Evolutionary conservation across 30 jellyfish, hydroid and myxozoan genomes (phyloP), one percentile per base, ranked within the genome.

Genomic region (Aurelia coerulea): DNA sequence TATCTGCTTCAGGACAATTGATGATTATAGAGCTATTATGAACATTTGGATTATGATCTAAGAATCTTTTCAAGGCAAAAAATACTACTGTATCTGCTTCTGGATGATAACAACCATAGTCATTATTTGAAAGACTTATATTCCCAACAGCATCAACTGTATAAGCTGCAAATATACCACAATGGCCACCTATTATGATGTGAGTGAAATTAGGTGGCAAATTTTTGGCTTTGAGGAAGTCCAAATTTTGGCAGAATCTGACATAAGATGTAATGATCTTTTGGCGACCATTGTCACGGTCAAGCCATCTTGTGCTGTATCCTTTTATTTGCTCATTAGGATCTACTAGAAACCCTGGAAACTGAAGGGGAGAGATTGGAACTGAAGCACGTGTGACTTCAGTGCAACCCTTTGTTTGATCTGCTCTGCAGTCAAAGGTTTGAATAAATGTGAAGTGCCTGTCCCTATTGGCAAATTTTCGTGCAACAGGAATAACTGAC

Each of bases 371-470:
- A 46, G 86, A 75, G 17, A 31, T 53, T 9, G 86, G 86, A 32
- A 75, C 76, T 51, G 86, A 51, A 9, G 86, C 86, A 9, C 86
- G n/a, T 19, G 86, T 75, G n/a, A 34, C 86, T 37, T 75, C 56
- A 15, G 86, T 58, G 53, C 86, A 75, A 14, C 86, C 76, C 49
- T 75, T 75, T 46, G 86, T 75, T 32, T 42, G 76, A 11, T 75
- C 86, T 9, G 86, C 73, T 17, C 86, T 49, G 52, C 77, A 49
- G 51, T 75, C 74, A 75, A 75, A 75, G 18, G 86, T 58, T 37
- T 37, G 46, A 37, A 37, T 37, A 37, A 37, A 37, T 37, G 46
- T 37, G 4, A 37, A 37, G 46, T 37, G 46, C 46, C 46, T 37
- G 46, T 37, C 46, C 46, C 46, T 37, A 37, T 37, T 37, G 46